Evolutionary conservation across 1,140 invertebrate species (phyloP), one percentile per base, ranked within the genome.

Genomic region (Penaeus chinensis): DNA sequence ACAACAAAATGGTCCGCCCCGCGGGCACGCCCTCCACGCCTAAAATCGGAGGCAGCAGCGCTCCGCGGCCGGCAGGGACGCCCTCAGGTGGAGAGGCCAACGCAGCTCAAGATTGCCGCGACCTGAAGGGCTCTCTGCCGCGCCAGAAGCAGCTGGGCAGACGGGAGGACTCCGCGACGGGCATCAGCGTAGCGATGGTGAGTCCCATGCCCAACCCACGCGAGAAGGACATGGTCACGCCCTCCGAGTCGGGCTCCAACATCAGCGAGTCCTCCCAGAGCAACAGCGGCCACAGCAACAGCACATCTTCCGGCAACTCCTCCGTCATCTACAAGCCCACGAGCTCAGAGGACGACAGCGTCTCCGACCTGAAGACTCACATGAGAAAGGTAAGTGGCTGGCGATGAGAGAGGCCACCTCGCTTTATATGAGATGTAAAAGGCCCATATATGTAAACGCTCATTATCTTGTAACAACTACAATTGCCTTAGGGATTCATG

Each of bases 111-210:
- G 84, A 90, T 69, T 80, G 80, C 74, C 54, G 84, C 77, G 88
- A 91, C 60, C 87, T 82, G 83, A 87, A 89, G 82, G 84, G 88
- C 24, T 87, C 84, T 62, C 54, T 90, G 82, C 83, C 90, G 7
- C 87, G 89, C 8, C 90, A 90, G 77, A 91, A 89, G 85, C 87
- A 90, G 66, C 77, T 90, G 66, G 88, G 89, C 16, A 84, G 91
- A 27, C 69, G 87, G 24, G 91, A 91, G 20, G 89, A 85, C 22
- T 86, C 61, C 22, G 89, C 71, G 19, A 82, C 81, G 27, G 88
- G 87, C 93, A 94, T 92, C 92, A 95, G 91, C 94, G 93, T 96
- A 20, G 95, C 95, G 19, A 92, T 95, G 92, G 95, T 96, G 27
- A 96, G 95, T 32, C 96, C 96, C 2, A 96, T 96, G 94, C 95